These are phyloP conservation scores for Hippopotamus amphibius DNA, from an alignment of 2,113 vertebrate genomes.

Conservation along the genomic window DNA sequence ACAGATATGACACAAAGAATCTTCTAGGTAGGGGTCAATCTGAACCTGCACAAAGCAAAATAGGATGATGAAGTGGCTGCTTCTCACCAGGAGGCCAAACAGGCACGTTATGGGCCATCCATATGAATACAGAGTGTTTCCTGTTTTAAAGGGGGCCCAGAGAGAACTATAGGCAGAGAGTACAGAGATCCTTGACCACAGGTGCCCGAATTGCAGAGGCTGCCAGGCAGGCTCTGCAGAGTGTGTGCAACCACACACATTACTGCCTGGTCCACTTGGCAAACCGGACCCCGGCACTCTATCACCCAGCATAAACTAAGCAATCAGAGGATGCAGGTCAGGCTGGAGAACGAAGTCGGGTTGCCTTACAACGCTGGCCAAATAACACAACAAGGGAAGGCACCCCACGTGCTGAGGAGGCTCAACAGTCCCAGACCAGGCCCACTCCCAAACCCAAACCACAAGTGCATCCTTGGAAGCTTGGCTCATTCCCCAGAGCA, in stretches of 20 bases:
- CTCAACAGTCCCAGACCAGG: neutral
- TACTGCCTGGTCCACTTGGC: neutral
- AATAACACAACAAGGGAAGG: neutral
- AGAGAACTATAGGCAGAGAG: neutral
- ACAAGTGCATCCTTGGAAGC: neutral
- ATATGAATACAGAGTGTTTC: neutral
- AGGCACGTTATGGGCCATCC: neutral
- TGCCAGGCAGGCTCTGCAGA: neutral
- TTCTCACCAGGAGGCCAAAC: neutral
- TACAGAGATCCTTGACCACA: neutral
- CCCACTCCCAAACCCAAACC: neutral
- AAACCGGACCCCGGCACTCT: neutral
- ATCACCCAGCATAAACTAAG: neutral
- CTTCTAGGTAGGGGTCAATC: constrained; percentile 98
- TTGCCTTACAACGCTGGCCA: neutral
- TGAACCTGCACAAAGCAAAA: constrained; percentile 90
- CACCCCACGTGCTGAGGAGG: neutral
- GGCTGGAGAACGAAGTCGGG: neutral
- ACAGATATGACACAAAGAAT: constrained; percentile 98
- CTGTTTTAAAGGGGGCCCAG: neutral
- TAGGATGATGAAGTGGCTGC: neutral
- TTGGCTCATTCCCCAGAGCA: neutral
- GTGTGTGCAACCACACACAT: neutral
- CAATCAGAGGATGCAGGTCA: neutral
- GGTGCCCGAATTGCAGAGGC: neutral